Percentiles rank a stretch among this genome's conserved stretches.
phyloP scores from a whole-genome alignment of 2,888 invertebrate genomes.

The Calameuta pallipes region DNA sequence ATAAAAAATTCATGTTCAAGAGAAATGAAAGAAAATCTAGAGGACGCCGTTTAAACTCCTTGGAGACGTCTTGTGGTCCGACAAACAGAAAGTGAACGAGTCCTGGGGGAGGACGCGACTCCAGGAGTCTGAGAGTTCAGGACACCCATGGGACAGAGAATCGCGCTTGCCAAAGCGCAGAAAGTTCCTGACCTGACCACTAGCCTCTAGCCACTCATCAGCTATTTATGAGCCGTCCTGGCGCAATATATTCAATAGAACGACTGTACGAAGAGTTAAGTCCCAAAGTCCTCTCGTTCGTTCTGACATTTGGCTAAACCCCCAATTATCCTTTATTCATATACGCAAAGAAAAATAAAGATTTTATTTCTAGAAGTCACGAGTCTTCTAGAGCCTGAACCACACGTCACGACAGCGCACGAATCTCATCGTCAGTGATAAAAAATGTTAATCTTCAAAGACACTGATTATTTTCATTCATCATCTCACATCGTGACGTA shows the following conservation, averaged over 20 bases:
- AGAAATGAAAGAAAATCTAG: background rate
- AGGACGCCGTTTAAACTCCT: background rate
- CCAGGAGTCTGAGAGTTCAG: background rate
- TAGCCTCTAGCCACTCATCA: slow-evolving; percentile 42
- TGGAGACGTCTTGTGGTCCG: background rate
- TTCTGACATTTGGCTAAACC: background rate
- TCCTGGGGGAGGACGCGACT: background rate
- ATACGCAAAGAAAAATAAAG: background rate
- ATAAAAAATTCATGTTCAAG: background rate
- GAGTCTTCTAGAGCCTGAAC: no score
- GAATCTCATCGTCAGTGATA: no score
- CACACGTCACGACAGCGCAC: no score
- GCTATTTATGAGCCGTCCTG: slow-evolving; percentile 48
- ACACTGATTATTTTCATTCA: no score
- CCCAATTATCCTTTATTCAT: background rate
- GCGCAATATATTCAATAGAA: slow-evolving; percentile 23
- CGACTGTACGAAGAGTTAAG: background rate
- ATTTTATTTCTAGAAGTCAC: background rate
- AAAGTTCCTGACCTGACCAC: slow-evolving; percentile 32
- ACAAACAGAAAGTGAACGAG: background rate
- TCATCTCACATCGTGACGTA: background rate
- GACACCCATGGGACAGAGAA: background rate
- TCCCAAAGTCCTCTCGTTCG: background rate
- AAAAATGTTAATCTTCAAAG: no score
- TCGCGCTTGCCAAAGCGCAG: slow-evolving; percentile 1